Conservation (phyloP, 2,888 invertebrate species). For the Ophraella communa region DNA sequence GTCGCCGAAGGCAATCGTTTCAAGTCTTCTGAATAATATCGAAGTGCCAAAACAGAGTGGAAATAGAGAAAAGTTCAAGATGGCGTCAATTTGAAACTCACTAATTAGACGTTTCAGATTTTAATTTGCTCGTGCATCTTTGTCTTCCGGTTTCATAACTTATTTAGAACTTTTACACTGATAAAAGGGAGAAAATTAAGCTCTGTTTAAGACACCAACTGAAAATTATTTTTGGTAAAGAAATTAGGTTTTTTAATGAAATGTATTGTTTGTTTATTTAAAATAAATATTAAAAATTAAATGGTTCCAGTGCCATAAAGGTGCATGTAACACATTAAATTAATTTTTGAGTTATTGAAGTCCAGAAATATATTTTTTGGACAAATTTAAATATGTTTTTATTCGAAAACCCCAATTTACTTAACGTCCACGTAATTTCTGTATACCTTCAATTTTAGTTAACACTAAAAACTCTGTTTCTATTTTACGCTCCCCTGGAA, state of each 20-base stretch:
- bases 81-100: constrained; percentile 53
- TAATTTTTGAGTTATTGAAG: no score
- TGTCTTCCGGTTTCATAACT: constrained; percentile 47
- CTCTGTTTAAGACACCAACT: background rate
- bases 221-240: background rate
- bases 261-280: no score
- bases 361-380: no score
- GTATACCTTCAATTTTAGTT: no score
- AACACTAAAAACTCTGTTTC: no score
- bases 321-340: no score
- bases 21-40: constrained; percentile 33
- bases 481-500: no score
- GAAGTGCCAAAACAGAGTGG: constrained; percentile 37
- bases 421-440: no score
- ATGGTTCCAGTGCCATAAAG: no score
- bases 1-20: constrained; percentile 27
- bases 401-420: no score
- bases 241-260: background rate
- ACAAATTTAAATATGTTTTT: no score
- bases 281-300: no score
- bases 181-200: constrained; percentile 3
- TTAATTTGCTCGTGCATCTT: constrained; percentile 53
- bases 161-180: constrained; percentile 37
- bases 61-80: constrained; percentile 52
- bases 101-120: constrained; percentile 56